Base-by-base conservation (phyloP, 2,888 invertebrate genomes). In the Capitulum mitella region DNA sequence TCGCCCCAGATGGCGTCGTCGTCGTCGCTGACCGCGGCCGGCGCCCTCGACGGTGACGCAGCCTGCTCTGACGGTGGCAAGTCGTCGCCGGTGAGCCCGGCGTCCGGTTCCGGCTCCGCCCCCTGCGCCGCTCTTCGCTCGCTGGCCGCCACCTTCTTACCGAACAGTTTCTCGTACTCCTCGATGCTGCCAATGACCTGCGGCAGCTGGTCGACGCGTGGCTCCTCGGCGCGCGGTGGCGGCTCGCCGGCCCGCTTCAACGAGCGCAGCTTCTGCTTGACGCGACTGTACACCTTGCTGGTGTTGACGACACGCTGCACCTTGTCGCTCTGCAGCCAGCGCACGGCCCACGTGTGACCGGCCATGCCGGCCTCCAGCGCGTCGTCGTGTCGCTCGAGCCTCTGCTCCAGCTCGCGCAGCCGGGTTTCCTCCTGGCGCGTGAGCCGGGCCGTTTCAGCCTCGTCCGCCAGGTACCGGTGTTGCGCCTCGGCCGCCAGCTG, bases 171-270 rank as follows among this genome's bases (percentile, higher is more conserved):
- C 74, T 83, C 82, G 79, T 84, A 83, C 79, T 83, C 83, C 79
- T 83, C 82, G 74, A 84, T 83, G 70, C 83, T 83, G 16, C 83
- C 83, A n/a, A 84, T 83, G 12, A 84, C 83, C 16, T 83, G 83
- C 14, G 78, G 74, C 14, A 43, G 76, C 76, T 78, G 70, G 78
- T 79, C 58, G 26, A 70, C 74, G 43, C 37, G 77, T 26, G 77
- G 48, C 29, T 77, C 79, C 29, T 79, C 77, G 0, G 80, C 77
- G 75, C 80, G 81, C 43, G 79, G 79, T 0, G 80, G 70, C n/a
- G 80, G 78, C 8, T 78, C 79, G 19, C 61, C 78, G 22, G 77
- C 64, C 10, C 81, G 80, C 58, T 81, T 82, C 32, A 64, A 14
- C 34, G 76, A 78, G 70, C 80, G 78, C 37, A 83, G 79, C 70